Conservation (phyloP, 2,797 vertebrate species). For the Apogon talboti region DNA sequence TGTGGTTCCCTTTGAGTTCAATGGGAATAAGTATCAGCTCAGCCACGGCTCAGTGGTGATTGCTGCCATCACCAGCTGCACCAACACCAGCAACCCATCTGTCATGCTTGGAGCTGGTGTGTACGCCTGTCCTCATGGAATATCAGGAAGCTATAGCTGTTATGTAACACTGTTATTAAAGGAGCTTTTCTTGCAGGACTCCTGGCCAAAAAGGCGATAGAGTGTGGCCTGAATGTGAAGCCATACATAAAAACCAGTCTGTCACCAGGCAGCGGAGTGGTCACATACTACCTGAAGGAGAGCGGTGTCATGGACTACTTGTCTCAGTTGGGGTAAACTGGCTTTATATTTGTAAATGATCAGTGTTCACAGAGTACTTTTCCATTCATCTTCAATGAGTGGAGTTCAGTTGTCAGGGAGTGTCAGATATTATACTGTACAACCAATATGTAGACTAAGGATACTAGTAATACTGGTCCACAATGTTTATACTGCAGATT, state of each 20-base stretch:
- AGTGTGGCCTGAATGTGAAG: slow-evolving; percentile 90
- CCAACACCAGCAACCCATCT: slow-evolving; percentile 98
- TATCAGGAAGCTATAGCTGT: neutral
- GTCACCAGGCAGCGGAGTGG: slow-evolving; percentile 96
- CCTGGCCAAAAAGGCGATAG: slow-evolving; percentile 93
- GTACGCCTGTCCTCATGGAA: neutral
- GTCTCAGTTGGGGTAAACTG: slow-evolving; percentile 88
- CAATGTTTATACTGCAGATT: no score
- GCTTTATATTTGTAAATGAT: neutral
- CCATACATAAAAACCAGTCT: slow-evolving; percentile 98
- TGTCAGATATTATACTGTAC: no score
- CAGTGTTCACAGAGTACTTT: no score
- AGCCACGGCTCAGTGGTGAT: slow-evolving; percentile 95
- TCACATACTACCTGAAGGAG: slow-evolving; percentile 95
- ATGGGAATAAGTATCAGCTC: slow-evolving; percentile 84
- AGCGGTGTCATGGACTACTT: slow-evolving; percentile 96
- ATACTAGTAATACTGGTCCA: no score
- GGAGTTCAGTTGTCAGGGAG: no score
- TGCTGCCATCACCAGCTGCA: slow-evolving; percentile 98
- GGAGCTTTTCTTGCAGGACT: slow-evolving; percentile 82
- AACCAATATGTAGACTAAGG: no score
- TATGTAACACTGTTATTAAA: neutral
- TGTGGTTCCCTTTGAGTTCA: slow-evolving; percentile 85
- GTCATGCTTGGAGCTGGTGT: slow-evolving; percentile 98
- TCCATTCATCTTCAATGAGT: no score